These are phyloP conservation scores for Drosophila siamana DNA, from an alignment of 2,888 invertebrate species.

Conservation along the genomic window DNA sequence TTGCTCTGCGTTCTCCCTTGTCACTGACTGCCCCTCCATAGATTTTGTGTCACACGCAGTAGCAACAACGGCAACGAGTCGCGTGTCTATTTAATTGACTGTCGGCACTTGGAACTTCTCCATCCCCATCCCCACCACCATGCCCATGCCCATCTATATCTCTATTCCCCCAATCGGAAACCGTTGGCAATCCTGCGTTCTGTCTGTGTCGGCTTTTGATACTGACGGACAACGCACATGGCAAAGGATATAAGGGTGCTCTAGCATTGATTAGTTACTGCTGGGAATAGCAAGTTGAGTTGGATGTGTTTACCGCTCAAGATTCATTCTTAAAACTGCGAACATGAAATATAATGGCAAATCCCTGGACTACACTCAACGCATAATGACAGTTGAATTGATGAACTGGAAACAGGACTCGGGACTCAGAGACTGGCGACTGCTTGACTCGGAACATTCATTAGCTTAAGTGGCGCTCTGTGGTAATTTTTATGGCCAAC, in stretches of 20 bases:
- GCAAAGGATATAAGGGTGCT: conserved; percentile 59
- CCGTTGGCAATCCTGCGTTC: background rate
- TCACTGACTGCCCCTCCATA: background rate
- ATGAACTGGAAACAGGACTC: conserved; percentile 37
- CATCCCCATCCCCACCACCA: no score
- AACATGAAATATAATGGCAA: conserved; percentile 21
- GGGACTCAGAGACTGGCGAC: conserved; percentile 15
- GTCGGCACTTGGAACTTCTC: conserved; percentile 69
- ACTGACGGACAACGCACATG: conserved; percentile 56
- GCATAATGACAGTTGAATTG: conserved; percentile 50
- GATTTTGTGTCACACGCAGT: conserved; percentile 74
- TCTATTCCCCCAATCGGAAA: background rate
- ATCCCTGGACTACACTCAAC: conserved; percentile 31
- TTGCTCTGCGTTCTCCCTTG: conserved; percentile 34
- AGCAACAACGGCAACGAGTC: conserved; percentile 41
- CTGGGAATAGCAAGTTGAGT: background rate
- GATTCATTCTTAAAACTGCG: conserved; percentile 6
- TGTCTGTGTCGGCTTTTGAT: conserved; percentile 50
- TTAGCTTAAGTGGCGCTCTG: conserved; percentile 83
- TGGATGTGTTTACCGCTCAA: background rate
- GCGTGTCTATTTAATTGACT: conserved; percentile 83
- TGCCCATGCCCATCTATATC: background rate
- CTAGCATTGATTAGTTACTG: conserved; percentile 78
- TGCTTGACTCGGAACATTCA: conserved; percentile 76
- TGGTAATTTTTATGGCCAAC: conserved; percentile 70